Evolutionary conservation across 2,113 vertebrate genomes (phyloP).

Genomic region (Bos taurus): DNA sequence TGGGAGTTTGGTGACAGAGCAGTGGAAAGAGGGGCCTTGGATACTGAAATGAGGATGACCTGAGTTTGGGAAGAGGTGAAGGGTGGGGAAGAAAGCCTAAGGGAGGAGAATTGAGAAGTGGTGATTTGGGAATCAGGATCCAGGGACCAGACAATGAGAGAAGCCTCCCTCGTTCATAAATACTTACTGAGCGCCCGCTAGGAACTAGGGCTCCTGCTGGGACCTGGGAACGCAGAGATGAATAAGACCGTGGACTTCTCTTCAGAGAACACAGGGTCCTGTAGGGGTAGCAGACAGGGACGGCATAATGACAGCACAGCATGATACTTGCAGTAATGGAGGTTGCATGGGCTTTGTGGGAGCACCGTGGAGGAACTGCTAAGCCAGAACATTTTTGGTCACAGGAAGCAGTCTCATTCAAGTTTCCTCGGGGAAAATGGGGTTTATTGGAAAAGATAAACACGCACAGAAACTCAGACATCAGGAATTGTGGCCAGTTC

Average conservation of each 20-base stretch:
- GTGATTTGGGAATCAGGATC: neutral
- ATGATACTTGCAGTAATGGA: neutral
- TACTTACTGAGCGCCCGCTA: slow-evolving; percentile 4
- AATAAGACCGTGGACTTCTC: slow-evolving; percentile 22
- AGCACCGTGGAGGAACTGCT: neutral
- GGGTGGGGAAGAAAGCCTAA: neutral
- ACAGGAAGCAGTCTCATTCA: slow-evolving; percentile 27
- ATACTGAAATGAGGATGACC: neutral
- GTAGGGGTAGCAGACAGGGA: slow-evolving; percentile 15
- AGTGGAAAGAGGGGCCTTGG: neutral
- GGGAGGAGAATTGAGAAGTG: neutral
- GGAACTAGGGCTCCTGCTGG: slow-evolving; percentile 53
- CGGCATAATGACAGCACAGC: slow-evolving; percentile 14
- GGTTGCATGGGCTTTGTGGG: neutral
- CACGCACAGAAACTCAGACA: neutral
- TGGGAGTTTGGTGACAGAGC: neutral
- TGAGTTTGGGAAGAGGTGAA: neutral
- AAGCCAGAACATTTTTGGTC: slow-evolving; percentile 2
- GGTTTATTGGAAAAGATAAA: slow-evolving; percentile 48
- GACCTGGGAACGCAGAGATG: slow-evolving; percentile 17
- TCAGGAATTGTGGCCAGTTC: neutral
- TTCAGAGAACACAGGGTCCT: slow-evolving; percentile 28
- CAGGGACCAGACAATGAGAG: neutral
- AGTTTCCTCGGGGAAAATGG: slow-evolving; percentile 10
- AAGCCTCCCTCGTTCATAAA: slow-evolving; percentile 42